phyloP scores from a whole-genome alignment of 2,797 vertebrate species.

The Melanotaenia pygmaea region DNA sequence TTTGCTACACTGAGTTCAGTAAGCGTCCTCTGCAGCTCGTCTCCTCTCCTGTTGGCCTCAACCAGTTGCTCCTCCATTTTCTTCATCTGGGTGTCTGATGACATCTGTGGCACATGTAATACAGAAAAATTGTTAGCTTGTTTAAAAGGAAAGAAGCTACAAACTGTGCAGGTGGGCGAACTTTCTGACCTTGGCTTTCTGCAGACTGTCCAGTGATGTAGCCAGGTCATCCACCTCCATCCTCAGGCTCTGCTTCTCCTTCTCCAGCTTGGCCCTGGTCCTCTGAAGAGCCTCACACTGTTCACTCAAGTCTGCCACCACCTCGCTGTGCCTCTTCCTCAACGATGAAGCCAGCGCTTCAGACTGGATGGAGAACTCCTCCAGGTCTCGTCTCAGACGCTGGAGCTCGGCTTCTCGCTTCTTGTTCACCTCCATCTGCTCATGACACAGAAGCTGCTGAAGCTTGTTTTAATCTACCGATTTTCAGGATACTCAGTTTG shows the following conservation, averaged over 20 bases:
- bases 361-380: slow-evolving; percentile 81
- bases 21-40: slow-evolving; percentile 84
- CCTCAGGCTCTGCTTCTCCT: slow-evolving; percentile 86
- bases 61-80: slow-evolving; percentile 85
- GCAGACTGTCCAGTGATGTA: slow-evolving; percentile 79
- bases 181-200: slow-evolving; percentile 82
- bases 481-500: too few relatives aligned
- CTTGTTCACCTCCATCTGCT: slow-evolving; percentile 85
- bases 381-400: slow-evolving; percentile 84
- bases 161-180: too few relatives aligned
- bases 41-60: slow-evolving; percentile 81
- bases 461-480: too few relatives aligned
- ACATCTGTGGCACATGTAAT: slow-evolving; percentile 63
- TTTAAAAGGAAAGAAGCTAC: too few relatives aligned
- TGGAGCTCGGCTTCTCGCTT: slow-evolving; percentile 85
- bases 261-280: slow-evolving; percentile 83
- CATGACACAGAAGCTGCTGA: background rate
- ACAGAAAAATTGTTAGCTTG: background rate
- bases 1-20: slow-evolving; percentile 81
- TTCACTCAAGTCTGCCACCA: slow-evolving; percentile 80
- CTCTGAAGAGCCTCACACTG: slow-evolving; percentile 85
- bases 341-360: slow-evolving; percentile 76
- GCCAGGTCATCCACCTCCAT: slow-evolving; percentile 85
- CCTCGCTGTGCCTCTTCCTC: slow-evolving; percentile 80
- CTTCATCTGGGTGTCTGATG: slow-evolving; percentile 81